Base-by-base conservation (phyloP, 2,797 vertebrate genomes). In the Pygocentrus nattereri region DNA sequence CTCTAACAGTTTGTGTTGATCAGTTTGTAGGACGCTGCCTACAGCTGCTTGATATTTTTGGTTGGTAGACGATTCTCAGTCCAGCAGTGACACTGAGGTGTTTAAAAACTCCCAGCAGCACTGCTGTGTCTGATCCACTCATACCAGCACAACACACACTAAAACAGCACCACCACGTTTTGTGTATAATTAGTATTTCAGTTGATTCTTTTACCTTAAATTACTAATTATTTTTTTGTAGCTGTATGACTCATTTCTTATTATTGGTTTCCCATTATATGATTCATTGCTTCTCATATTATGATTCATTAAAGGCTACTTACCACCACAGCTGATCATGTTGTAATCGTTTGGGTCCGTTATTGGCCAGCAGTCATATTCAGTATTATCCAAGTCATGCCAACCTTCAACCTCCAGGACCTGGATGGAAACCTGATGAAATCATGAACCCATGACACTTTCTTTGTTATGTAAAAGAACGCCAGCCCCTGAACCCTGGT, bases 321-420 rank as follows among this genome's bases (percentile, higher is more conserved):
- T 31, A 92, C 91, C 91, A 56, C 91, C 92, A 84, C 94, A 95
- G 89, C 87, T 94, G 15, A 95, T 93, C 92, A 92, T 95, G 89
- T 94, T 95, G 86, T 83, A 92, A 83, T 93, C 89, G 79, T 93
- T 92, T 68, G 95, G 94, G 59, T 89, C 91, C 59, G 85, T 72
- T 85, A 92, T 92, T 2, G 95, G 92, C 93, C 93, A 94, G 76
- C 93, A 94, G 89, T 95, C 94, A 61, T 93, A 95, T 81, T 94
- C 93, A 4, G 88, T 92, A 89, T 91, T 95, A 88, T 94, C 93
- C 38, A 93, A 89, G 88, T 94, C 94, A 88, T 94, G 94, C 93
- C 91, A 95, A 83, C 92, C 89, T 78, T 89, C 64, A 10, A 91
- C 84, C 79, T 87, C 86, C 90, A 94, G 88, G 0, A 56, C 74